Conservation (phyloP, 2,113 vertebrate genomes). For the Hemibagrus wyckioides region DNA sequence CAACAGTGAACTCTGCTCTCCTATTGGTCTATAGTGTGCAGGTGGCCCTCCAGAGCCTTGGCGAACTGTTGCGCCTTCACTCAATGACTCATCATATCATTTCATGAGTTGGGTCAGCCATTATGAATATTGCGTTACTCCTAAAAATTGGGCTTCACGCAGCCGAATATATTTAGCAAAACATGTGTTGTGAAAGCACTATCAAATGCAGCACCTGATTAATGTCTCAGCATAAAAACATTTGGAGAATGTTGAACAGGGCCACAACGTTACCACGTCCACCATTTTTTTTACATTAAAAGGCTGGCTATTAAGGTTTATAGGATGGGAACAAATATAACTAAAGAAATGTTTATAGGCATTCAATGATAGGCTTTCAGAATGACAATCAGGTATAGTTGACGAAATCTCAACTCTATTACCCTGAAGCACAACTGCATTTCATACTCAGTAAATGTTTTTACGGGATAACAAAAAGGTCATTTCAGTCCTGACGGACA, state of each 20-base stretch:
- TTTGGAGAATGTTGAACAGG: neutral
- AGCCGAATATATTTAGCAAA: conserved; percentile 1
- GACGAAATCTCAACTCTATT: neutral
- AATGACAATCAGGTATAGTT: too few relatives aligned
- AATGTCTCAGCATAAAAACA: neutral
- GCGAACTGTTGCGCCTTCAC: conserved; percentile 39
- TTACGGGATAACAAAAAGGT: neutral
- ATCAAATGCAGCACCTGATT: neutral
- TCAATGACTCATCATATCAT: conserved; percentile 44
- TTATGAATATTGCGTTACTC: conserved; percentile 24
- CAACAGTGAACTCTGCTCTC: conserved; percentile 63
- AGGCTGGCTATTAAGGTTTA: neutral
- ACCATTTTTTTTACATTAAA: neutral
- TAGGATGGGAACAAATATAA: neutral
- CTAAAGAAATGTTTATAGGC: neutral
- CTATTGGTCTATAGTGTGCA: conserved; percentile 58
- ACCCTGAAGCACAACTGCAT: neutral
- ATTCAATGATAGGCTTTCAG: conserved; percentile 13
- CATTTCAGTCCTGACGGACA: neutral
- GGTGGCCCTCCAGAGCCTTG: conserved; percentile 53
- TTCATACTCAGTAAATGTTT: neutral
- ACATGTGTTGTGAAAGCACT: neutral
- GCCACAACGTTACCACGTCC: neutral
- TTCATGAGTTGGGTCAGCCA: conserved; percentile 26
- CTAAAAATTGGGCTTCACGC: neutral